Evolutionary conservation across 1,140 invertebrate genomes (phyloP).

Genomic region (Melanaphis sacchari): DNA sequence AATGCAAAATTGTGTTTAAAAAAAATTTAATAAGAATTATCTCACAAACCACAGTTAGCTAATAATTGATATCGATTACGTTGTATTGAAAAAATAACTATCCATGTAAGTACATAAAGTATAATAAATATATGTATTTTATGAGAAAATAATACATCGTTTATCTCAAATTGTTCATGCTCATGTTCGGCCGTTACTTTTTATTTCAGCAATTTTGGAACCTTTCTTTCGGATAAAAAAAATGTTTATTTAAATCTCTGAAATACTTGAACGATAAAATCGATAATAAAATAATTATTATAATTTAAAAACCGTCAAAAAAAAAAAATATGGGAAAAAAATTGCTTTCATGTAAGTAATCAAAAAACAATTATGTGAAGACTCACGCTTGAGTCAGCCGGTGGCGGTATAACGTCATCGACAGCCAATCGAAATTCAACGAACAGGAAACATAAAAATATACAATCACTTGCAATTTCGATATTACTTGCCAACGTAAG

Average conservation of each 20-base stretch:
- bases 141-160: not conserved
- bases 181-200: not conserved
- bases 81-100: too few relatives aligned
- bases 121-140: not conserved
- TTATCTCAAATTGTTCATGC: not conserved
- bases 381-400: not conserved
- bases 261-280: not conserved
- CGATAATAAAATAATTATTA: not conserved
- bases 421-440: not conserved
- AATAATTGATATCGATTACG: not conserved
- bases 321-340: not conserved
- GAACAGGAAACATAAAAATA: not conserved
- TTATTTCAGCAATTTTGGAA: not conserved
- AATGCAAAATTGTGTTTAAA: not conserved
- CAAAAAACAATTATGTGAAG: not conserved
- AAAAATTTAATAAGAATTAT: not conserved
- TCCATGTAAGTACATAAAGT: not conserved
- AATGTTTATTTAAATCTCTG: not conserved
- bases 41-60: not conserved
- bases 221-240: not conserved
- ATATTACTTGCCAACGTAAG: not conserved
- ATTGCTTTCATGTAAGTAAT: not conserved
- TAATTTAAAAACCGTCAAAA: not conserved
- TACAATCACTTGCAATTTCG: not conserved
- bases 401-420: not conserved